Conservation (phyloP, 2,888 invertebrate genomes). For the Catocala nupta region DNA sequence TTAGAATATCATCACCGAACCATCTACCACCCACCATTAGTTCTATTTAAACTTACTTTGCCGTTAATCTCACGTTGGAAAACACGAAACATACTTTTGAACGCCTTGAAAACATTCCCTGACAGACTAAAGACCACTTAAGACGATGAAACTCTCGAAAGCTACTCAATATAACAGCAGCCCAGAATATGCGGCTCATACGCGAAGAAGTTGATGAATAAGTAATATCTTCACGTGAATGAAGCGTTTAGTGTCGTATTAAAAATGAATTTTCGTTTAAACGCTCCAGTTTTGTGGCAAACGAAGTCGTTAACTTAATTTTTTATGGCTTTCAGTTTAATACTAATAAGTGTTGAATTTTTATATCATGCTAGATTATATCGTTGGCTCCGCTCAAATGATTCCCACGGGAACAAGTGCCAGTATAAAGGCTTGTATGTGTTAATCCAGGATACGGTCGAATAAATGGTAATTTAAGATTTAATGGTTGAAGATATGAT, state of each 20-base stretch:
- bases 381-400: too few relatives aligned
- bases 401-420: too few relatives aligned
- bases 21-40: too few relatives aligned
- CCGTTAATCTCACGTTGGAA: too few relatives aligned
- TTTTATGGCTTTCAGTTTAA: conserved; percentile 2
- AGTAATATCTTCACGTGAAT: conserved; percentile 18
- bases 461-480: too few relatives aligned
- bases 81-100: too few relatives aligned
- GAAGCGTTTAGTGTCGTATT: conserved; percentile 28
- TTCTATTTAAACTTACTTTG: too few relatives aligned
- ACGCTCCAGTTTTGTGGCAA: conserved; percentile 15
- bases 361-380: too few relatives aligned
- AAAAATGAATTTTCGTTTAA: conserved; percentile 28
- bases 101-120: background rate
- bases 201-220: conserved; percentile 37
- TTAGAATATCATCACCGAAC: too few relatives aligned
- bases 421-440: too few relatives aligned
- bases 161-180: background rate
- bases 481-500: too few relatives aligned
- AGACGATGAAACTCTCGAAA: conserved; percentile 4
- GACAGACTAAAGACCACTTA: conserved; percentile 6
- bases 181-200: conserved; percentile 22
- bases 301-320: conserved; percentile 24
- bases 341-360: background rate
- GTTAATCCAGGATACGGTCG: too few relatives aligned